phyloP scores from a whole-genome alignment of 2,797 vertebrate genomes.

The Sebastes hubbsi region DNA sequence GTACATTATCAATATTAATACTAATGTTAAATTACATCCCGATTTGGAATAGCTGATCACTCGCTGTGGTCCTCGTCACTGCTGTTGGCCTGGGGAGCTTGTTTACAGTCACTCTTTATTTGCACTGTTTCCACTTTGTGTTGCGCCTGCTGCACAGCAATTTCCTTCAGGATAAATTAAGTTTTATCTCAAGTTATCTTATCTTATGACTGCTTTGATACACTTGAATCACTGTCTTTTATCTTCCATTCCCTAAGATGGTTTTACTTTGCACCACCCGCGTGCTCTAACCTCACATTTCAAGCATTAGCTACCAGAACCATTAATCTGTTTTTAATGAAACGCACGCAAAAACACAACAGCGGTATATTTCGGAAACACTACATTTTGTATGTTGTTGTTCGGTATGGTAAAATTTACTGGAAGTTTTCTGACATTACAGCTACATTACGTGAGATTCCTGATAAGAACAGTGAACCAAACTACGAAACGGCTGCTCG shows the following conservation, averaged over 20 bases:
- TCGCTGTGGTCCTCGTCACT: neutral
- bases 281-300: neutral
- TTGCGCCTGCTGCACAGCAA: neutral
- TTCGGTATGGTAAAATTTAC: neutral
- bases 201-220: constrained; percentile 12
- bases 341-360: neutral
- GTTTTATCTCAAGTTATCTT: neutral
- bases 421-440: neutral
- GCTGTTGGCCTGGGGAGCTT: neutral
- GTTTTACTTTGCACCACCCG: neutral
- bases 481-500: neutral
- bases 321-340: neutral
- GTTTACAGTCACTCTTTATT: neutral
- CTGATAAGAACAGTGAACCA: neutral
- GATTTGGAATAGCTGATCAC: neutral
- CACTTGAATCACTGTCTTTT: neutral
- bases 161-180: neutral
- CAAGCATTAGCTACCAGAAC: neutral
- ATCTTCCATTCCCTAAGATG: neutral
- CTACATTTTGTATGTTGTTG: neutral
- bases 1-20: neutral
- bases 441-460: neutral
- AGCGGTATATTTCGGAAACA: neutral
- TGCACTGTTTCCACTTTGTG: neutral
- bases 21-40: neutral